Evolutionary conservation across 2,888 invertebrate genomes (phyloP), one percentile per base, ranked within the genome.

Genomic region (Rhagonycha fulva): DNA sequence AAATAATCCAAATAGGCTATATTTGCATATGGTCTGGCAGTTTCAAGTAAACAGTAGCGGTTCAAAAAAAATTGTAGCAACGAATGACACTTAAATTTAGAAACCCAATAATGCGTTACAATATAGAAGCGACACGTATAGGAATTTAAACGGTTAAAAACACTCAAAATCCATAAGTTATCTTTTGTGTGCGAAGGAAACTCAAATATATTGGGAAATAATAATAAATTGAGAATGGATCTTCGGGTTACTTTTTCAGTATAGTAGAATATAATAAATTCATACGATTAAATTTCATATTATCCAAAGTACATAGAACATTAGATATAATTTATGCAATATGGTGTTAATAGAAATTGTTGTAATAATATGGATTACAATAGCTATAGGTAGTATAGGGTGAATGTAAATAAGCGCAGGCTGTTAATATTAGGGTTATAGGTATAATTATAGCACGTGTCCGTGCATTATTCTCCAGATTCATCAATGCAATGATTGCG

Each of bases 401-500:
- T 24, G 26, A 32, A 28, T 30, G 24, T 70, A 61, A 68, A 71
- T 68, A 28, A 68, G 61, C 60, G 63, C 60, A 75, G 67, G 32
- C 70, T 73, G 72, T 72, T 75, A 72, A 75, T 78, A 79, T 78
- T 81, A 78, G 75, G 63, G 76, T 72, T 73, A 76, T 80, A 77
- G 80, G 81, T 80, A n/a, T 47, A 82, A 84, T 83, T 84, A 75
- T 82, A 82, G 79, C 78, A 80, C 83, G 83, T 84, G 83, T 80
- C 81, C 76, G 61, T 81, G 84, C 83, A 84, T 84, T 82, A 83
- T 83, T 83, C 80, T 78, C 77, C 80, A 82, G 81, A 82, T 83
- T 83, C 82, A 82, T 83, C 82, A 83, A 82, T 84, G 83, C 82
- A 80, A 78, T 80, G 81, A 82, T 82, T 82, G 81, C 80, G 81